A percentile compares a stretch with the other conserved stretches of the same genome.
These are phyloP conservation scores for Psittacula derbiana DNA, from an alignment of 2,797 vertebrate species.

Conservation along the genomic window DNA sequence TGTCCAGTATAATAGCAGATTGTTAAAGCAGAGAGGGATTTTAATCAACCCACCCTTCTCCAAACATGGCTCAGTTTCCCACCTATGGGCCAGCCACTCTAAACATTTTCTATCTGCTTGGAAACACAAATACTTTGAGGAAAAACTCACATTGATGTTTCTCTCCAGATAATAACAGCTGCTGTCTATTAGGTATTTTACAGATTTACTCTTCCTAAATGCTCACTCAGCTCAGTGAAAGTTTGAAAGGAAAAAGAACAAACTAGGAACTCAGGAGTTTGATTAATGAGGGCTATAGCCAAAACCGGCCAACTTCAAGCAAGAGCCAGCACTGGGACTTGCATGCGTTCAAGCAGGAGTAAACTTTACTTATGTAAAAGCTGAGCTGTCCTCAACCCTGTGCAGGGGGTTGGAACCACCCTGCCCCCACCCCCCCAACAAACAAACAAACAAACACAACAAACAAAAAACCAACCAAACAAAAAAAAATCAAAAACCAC, in stretches of 20 bases:
- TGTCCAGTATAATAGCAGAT: not conserved
- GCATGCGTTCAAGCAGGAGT: not conserved
- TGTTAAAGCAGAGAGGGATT: not conserved
- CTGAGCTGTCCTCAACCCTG: not conserved
- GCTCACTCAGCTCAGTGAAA: not conserved
- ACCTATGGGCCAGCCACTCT: not conserved
- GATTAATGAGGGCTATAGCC: not conserved
- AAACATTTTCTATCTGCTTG: not conserved
- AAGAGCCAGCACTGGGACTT: not conserved
- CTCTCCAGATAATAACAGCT: not conserved
- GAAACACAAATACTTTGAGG: not conserved
- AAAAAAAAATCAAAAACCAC: not conserved
- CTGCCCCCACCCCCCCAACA: no score
- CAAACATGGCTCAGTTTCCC: not conserved
- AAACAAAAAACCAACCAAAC: not conserved
- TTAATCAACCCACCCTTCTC: not conserved
- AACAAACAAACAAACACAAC: not conserved
- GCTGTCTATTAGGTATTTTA: not conserved
- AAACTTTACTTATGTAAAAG: conserved; percentile 12
- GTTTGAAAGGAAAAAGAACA: conserved; percentile 11
- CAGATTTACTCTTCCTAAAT: conserved; percentile 23
- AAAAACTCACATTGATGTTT: not conserved
- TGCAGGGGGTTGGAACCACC: not conserved
- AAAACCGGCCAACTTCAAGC: not conserved
- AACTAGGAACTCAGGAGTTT: not conserved